Percentiles rank a stretch among this genome's conserved stretches.
These are phyloP conservation scores for Oncorhynchus tshawytscha DNA, from an alignment of 2,113 vertebrate species.

Conservation along the genomic window DNA sequence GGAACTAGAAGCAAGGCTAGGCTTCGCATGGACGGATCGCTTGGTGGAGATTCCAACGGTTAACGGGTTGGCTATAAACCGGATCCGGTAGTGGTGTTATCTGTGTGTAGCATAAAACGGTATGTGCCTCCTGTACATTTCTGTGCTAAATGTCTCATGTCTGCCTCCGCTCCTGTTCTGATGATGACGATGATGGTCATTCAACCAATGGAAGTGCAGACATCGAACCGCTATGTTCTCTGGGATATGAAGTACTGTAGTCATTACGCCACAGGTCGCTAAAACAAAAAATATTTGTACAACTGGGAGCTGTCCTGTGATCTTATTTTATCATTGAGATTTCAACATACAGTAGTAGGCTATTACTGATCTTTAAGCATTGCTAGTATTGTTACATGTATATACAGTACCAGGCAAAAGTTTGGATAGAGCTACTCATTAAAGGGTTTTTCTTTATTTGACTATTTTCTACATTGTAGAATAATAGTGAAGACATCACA, in stretches of 20 bases:
- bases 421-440: too few species aligned
- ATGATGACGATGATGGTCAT: conserved; percentile 41
- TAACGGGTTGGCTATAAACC: conserved; percentile 25
- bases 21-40: conserved; percentile 86
- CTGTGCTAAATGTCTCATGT: conserved; percentile 49
- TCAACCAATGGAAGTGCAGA: conserved; percentile 62
- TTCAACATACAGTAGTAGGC: too few species aligned
- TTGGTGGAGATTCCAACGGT: conserved; percentile 53
- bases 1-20: conserved; percentile 81
- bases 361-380: too few species aligned
- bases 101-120: conserved; percentile 41
- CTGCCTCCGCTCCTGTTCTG: conserved; percentile 56
- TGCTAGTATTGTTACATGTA: too few species aligned
- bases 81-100: neutral
- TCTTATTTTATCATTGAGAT: too few species aligned
- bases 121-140: conserved; percentile 46
- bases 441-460: too few species aligned
- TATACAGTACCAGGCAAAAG: too few species aligned
- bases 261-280: too few species aligned
- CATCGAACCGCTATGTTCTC: conserved; percentile 28
- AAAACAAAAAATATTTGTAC: too few species aligned
- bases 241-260: conserved; percentile 64
- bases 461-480: too few species aligned
- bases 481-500: too few species aligned
- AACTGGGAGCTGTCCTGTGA: too few species aligned